phyloP scores from a whole-genome alignment of 1,140 invertebrate species.

The Drosophila guanche region DNA sequence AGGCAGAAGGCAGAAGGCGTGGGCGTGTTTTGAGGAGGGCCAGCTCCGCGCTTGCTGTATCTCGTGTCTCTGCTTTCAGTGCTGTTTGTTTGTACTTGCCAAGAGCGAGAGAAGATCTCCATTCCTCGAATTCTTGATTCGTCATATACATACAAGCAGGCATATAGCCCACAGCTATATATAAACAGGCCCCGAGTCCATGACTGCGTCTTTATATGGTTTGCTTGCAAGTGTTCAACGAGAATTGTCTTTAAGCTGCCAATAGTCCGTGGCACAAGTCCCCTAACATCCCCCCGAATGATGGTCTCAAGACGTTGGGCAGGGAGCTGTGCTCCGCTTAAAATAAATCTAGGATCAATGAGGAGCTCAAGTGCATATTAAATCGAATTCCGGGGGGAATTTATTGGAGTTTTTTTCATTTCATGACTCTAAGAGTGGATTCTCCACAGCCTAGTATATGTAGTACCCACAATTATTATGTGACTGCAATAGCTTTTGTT shows the following conservation, averaged over 20 bases:
- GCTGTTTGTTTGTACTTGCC: constrained; percentile 40
- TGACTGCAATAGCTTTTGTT: too few species aligned
- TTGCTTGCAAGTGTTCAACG: neutral
- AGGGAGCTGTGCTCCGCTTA: too few species aligned
- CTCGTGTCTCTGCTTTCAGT: constrained; percentile 3
- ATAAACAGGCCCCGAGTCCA: neutral
- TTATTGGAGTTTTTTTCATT: too few species aligned
- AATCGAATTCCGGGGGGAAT: too few species aligned
- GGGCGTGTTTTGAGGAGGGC: constrained; percentile 6
- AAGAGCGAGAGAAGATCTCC: constrained; percentile 34
- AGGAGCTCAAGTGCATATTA: too few species aligned
- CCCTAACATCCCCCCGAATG: too few species aligned
- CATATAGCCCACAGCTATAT: constrained; percentile 31
- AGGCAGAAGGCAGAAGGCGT: neutral
- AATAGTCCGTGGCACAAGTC: too few species aligned
- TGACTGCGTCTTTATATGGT: constrained; percentile 2
- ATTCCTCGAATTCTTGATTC: constrained; percentile 41
- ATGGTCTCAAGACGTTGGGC: too few species aligned
- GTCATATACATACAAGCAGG: constrained; percentile 30
- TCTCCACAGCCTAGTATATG: too few species aligned
- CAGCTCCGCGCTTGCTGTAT: constrained; percentile 14
- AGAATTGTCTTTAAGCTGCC: too few species aligned
- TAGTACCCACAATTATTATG: neutral
- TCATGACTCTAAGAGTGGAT: too few species aligned
- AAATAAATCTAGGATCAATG: too few species aligned